Evolutionary conservation across 1,140 invertebrate species (phyloP).

Genomic region (Hyposmocoma kahamanoa): DNA sequence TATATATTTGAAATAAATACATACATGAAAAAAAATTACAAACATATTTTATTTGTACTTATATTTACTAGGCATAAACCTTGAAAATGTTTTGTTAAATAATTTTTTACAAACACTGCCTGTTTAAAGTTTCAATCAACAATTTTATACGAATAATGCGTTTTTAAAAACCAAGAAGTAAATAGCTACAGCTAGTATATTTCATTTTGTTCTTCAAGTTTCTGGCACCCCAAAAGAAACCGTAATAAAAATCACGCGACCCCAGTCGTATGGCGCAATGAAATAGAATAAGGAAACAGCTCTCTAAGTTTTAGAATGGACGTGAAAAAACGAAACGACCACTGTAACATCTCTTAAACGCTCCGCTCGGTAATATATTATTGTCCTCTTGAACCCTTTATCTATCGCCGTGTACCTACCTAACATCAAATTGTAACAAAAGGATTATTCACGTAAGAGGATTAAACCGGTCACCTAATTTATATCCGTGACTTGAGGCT

Average conservation of each 20-base stretch:
- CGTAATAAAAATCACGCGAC: neutral
- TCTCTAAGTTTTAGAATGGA: neutral
- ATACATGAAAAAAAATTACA: too few species aligned
- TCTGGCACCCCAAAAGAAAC: too few species aligned
- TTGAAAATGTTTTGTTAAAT: too few species aligned
- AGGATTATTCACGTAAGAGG: slow-evolving; percentile 37
- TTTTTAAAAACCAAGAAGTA: too few species aligned
- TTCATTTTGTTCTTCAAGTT: too few species aligned
- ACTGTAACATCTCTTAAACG: slow-evolving; percentile 20
- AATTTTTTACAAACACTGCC: too few species aligned
- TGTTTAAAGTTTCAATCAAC: too few species aligned
- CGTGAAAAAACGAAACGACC: slow-evolving; percentile 19
- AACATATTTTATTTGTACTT: too few species aligned
- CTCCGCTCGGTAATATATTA: slow-evolving; percentile 25
- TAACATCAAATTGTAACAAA: slow-evolving; percentile 35
- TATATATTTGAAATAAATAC: too few species aligned
- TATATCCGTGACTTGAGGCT: slow-evolving; percentile 25
- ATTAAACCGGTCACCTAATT: slow-evolving; percentile 37
- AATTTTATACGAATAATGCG: too few species aligned
- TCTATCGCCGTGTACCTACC: slow-evolving; percentile 21
- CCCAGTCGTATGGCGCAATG: neutral
- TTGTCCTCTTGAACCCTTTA: slow-evolving; percentile 22
- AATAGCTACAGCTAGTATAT: too few species aligned
- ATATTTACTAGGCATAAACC: too few species aligned
- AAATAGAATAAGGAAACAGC: neutral